A percentile compares a stretch with the other conserved stretches of the same genome.
phyloP scores from a whole-genome alignment of 2,888 invertebrate genomes.

The Idaea biselata region DNA sequence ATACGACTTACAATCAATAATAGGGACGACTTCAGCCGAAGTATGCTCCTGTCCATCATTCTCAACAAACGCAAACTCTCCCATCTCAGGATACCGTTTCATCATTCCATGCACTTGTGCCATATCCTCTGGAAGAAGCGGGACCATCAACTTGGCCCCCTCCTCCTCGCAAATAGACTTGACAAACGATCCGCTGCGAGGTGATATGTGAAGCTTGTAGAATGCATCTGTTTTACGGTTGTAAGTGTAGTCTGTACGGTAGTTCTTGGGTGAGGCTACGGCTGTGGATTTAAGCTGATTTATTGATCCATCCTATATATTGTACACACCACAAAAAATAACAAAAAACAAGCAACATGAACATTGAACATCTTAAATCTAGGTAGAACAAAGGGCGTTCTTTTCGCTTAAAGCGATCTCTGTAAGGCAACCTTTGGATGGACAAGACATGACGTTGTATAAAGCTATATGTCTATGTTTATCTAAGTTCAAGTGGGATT shows the following conservation, averaged over 20 bases:
- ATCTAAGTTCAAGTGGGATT: too few species aligned
- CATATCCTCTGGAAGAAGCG: slow-evolving; percentile 38
- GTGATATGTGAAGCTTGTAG: slow-evolving; percentile 59
- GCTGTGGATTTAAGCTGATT: background rate
- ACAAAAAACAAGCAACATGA: too few species aligned
- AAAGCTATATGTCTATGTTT: too few species aligned
- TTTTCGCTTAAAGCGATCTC: too few species aligned
- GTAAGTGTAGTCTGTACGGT: slow-evolving; percentile 55
- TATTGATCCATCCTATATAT: background rate
- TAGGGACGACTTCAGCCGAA: slow-evolving; percentile 41
- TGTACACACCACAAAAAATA: too few species aligned
- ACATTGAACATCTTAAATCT: too few species aligned
- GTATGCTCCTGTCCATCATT: slow-evolving; percentile 45
- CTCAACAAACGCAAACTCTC: slow-evolving; percentile 43
- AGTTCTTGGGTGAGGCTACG: slow-evolving; percentile 30
- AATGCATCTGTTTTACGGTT: slow-evolving; percentile 49
- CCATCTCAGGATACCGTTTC: slow-evolving; percentile 55
- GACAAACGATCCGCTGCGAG: slow-evolving; percentile 8
- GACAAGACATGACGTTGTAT: too few species aligned
- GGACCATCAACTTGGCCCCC: slow-evolving; percentile 47
- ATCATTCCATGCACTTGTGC: slow-evolving; percentile 50
- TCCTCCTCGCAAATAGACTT: slow-evolving; percentile 38
- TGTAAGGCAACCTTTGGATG: too few species aligned
- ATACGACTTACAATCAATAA: slow-evolving; percentile 34
- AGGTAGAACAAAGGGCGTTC: too few species aligned